Evolutionary conservation across 2,797 vertebrate species (phyloP).

Genomic region (Oreochromis grahami): DNA sequence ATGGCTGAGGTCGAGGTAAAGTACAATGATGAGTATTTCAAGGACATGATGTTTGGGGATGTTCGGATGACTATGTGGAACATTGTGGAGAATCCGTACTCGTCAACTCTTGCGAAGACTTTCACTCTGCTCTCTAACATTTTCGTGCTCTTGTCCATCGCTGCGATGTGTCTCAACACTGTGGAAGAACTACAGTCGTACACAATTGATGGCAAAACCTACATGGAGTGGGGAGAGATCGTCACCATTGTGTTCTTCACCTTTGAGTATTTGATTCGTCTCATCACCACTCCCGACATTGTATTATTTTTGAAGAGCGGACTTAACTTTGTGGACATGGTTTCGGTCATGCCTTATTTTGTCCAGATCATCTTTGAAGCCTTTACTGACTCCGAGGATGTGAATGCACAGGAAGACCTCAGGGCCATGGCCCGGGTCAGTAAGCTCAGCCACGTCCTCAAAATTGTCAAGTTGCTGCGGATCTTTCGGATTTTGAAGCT

Average conservation of each 20-base stretch:
- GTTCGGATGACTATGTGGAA: slow-evolving; percentile 77
- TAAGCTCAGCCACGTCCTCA: slow-evolving; percentile 82
- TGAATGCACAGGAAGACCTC: slow-evolving; percentile 72
- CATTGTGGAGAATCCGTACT: slow-evolving; percentile 82
- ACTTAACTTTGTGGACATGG: slow-evolving; percentile 83
- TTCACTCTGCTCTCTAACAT: slow-evolving; percentile 80
- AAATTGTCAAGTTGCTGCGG: slow-evolving; percentile 81
- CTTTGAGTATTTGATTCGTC: slow-evolving; percentile 79
- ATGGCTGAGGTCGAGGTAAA: slow-evolving; percentile 77
- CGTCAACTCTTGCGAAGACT: slow-evolving; percentile 77
- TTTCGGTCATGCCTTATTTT: slow-evolving; percentile 85
- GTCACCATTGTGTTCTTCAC: slow-evolving; percentile 83
- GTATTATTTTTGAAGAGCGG: slow-evolving; percentile 75
- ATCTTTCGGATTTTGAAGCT: slow-evolving; percentile 87
- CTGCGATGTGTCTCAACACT: slow-evolving; percentile 83
- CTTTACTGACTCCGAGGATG: slow-evolving; percentile 33
- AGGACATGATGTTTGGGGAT: slow-evolving; percentile 71
- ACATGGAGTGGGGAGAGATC: slow-evolving; percentile 82
- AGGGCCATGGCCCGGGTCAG: slow-evolving; percentile 75
- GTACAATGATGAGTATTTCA: slow-evolving; percentile 63
- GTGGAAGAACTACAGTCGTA: slow-evolving; percentile 78
- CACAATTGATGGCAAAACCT: slow-evolving; percentile 64
- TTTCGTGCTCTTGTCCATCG: slow-evolving; percentile 81
- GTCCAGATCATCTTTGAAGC: slow-evolving; percentile 77
- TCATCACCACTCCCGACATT: slow-evolving; percentile 74